A percentile compares a stretch with the other conserved stretches of the same genome.
Evolutionary conservation across 2,113 vertebrate species (phyloP).

Genomic region (Paraplagusia blochii): DNA sequence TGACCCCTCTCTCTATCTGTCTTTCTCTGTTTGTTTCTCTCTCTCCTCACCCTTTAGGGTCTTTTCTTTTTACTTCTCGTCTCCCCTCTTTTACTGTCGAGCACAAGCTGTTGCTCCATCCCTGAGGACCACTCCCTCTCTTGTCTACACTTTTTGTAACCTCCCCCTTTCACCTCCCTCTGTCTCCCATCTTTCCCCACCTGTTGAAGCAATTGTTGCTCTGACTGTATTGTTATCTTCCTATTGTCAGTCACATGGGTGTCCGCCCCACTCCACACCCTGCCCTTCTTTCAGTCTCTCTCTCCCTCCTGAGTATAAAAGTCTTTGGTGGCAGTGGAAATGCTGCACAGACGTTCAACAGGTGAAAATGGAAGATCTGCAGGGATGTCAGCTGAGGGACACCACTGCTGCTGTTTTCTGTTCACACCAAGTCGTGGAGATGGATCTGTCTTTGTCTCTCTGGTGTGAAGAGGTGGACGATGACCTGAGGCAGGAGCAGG

Average conservation of each 20-base stretch:
- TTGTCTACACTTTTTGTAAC: conserved; percentile 49
- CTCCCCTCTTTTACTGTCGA: conserved; percentile 68
- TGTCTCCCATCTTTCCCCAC: conserved; percentile 62
- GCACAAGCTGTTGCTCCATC: conserved; percentile 74
- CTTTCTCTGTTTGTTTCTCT: conserved; percentile 40
- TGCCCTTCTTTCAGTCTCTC: conserved; percentile 29
- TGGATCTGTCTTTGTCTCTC: conserved; percentile 69
- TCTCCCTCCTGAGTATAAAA: conserved; percentile 63
- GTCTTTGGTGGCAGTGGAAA: neutral
- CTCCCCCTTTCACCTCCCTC: conserved; percentile 16
- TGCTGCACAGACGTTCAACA: neutral
- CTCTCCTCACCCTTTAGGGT: conserved; percentile 21
- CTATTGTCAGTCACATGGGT: conserved; percentile 58
- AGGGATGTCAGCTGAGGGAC: conserved; percentile 11
- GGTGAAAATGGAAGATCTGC: neutral
- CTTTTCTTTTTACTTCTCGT: conserved; percentile 45
- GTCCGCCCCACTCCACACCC: conserved; percentile 19
- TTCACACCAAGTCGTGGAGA: conserved; percentile 17
- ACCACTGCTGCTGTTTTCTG: conserved; percentile 13
- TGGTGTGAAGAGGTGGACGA: conserved; percentile 76
- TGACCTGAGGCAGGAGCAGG: conserved; percentile 22
- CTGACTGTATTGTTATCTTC: conserved; percentile 57
- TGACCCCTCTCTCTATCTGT: conserved; percentile 54
- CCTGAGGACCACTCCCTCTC: conserved; percentile 71
- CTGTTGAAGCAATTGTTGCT: conserved; percentile 76